A percentile compares a stretch with the other conserved stretches of the same genome.
phyloP scores from a whole-genome alignment of 2,888 invertebrate genomes.

The Yponomeuta sedellus region DNA sequence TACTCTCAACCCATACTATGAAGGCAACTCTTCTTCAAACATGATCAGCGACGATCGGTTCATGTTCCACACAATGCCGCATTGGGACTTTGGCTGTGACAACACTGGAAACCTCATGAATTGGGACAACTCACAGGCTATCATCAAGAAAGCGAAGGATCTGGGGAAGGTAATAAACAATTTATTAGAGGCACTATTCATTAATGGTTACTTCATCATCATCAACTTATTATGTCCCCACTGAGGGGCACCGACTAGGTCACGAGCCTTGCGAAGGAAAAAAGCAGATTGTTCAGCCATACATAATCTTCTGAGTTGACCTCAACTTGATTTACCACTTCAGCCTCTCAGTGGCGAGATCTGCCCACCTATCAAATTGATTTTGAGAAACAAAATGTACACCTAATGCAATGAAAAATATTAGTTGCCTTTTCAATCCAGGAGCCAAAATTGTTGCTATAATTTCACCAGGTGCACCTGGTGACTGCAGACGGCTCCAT shows the following conservation, averaged over 20 bases:
- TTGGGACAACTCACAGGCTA: conserved; percentile 79
- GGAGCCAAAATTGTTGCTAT: neutral
- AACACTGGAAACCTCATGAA: conserved; percentile 90
- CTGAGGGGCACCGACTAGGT: too few species aligned
- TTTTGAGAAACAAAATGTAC: neutral
- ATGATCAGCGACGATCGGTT: conserved; percentile 92
- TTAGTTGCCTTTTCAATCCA: too few species aligned
- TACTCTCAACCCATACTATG: conserved; percentile 94
- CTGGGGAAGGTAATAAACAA: conserved; percentile 60
- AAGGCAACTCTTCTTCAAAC: conserved; percentile 83
- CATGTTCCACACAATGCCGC: conserved; percentile 83
- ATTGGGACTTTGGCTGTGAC: conserved; percentile 93
- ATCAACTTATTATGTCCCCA: too few species aligned
- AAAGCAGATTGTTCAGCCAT: too few species aligned
- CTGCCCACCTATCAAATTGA: too few species aligned
- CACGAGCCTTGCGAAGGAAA: too few species aligned
- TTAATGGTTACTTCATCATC: too few species aligned
- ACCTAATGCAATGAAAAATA: neutral
- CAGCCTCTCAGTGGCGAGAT: too few species aligned
- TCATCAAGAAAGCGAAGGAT: conserved; percentile 68
- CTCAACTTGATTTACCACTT: too few species aligned
- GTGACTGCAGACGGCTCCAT: conserved; percentile 97
- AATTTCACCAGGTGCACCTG: conserved; percentile 70
- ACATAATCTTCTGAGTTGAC: too few species aligned
- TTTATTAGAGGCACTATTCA: too few species aligned